Conservation (phyloP, 1,140 invertebrate species). For the Drosophila neocordata region DNA sequence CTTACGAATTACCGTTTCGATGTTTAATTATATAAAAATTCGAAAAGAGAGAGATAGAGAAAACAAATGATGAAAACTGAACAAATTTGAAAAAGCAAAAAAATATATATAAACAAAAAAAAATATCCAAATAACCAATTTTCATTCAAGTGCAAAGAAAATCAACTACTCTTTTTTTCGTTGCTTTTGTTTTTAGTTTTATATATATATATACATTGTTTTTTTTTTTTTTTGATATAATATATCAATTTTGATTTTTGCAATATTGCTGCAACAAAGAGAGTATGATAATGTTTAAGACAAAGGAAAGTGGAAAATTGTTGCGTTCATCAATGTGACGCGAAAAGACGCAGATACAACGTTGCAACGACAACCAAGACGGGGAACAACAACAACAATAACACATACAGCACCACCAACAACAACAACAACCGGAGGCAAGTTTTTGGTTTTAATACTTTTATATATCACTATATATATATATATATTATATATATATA, state of each 20-base stretch:
- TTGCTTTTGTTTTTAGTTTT: constrained; percentile 26
- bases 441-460: constrained; percentile 48
- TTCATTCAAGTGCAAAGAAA: constrained; percentile 11
- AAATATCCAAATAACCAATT: neutral
- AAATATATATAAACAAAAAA: neutral
- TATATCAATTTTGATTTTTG: neutral
- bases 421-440: constrained; percentile 51
- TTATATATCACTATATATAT: constrained; percentile 8
- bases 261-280: constrained; percentile 22
- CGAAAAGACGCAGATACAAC: constrained; percentile 23
- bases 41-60: neutral
- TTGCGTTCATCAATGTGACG: constrained; percentile 59
- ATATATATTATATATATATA: constrained; percentile 16
- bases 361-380: constrained; percentile 28
- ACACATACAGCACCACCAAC: constrained; percentile 21
- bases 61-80: constrained; percentile 19
- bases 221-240: constrained; percentile 20
- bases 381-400: constrained; percentile 4
- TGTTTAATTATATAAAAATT: constrained; percentile 36
- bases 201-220: no score
- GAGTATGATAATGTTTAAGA: constrained; percentile 63
- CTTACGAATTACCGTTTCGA: constrained; percentile 13
- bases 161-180: constrained; percentile 22
- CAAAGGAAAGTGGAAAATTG: constrained; percentile 73
- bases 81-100: neutral